Evolutionary conservation across 1,140 invertebrate genomes (phyloP), one percentile per base, ranked within the genome.

Genomic region (Meloidogyne hapla): DNA sequence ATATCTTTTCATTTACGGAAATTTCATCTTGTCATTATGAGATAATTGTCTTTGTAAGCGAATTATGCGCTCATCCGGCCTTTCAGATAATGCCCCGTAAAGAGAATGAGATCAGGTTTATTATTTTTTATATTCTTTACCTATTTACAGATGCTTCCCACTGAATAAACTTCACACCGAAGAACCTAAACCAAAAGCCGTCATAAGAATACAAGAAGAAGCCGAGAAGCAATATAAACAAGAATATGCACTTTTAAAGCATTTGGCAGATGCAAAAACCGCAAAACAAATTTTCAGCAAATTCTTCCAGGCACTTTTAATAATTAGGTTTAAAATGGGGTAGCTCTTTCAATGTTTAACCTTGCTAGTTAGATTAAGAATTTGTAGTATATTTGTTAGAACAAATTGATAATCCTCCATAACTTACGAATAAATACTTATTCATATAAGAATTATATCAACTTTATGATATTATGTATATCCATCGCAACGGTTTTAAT

Each of bases 11-110:
- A 0, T 90, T 98, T 42, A 95, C 96, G 85, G 95, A 98, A 89
- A 92, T 91, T 0, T 92, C 93, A 0, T 94, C 93, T 0, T 98
- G 96, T 86, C 93, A 94, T 88, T 98, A 98, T 88, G 94, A 95
- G 88, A 91, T 93, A 12, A 91, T 95, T 33, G 92, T 95, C 12
- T 88, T 96, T 8, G 93, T 94, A 1, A 92, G 93, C 2, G 87
- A 92, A 13, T 89, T 98, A 0, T 98, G 95, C 87, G 88, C 89
- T 69, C 94, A 97, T 90, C 94, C 94, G 1, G 91, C 92, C 80
- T 98, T 94, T 83, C 94, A 92, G 18, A 63, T 64, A 8, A 45
- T 56, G 25, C 18, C 26, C 3, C 56, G 33, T 63, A 48, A 18
- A 38, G 40, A 38, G 5, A 61, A 70, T 38, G 40, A 48, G 2